Evolutionary conservation across 2,888 invertebrate species (phyloP).

Genomic region (Xestoiulus laeticollis): DNA sequence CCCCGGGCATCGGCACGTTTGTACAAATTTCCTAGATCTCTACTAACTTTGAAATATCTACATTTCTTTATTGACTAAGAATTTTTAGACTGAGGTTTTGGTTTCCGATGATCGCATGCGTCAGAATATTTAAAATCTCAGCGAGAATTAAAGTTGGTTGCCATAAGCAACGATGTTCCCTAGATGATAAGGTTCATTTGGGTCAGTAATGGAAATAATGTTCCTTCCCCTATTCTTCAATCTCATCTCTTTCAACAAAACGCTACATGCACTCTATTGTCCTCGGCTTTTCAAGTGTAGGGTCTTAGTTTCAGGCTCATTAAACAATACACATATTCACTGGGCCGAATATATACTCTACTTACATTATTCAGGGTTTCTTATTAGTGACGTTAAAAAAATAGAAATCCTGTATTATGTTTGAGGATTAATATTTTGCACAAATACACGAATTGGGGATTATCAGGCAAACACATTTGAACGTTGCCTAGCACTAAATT

Average conservation of each 20-base stretch:
- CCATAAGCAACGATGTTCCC: background rate
- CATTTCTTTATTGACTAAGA: background rate
- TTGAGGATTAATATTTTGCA: too few species aligned
- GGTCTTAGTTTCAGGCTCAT: background rate
- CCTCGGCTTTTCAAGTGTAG: background rate
- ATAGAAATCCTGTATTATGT: too few species aligned
- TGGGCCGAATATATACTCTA: too few species aligned
- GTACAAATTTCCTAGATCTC: background rate
- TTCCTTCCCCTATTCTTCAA: background rate
- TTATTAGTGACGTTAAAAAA: too few species aligned
- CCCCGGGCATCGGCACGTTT: background rate
- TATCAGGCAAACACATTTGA: too few species aligned
- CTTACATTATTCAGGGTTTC: too few species aligned
- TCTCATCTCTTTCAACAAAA: background rate
- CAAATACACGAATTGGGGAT: too few species aligned
- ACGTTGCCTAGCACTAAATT: too few species aligned
- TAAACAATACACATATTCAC: background rate
- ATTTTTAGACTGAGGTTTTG: background rate
- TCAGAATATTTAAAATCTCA: background rate
- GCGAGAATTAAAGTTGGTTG: background rate
- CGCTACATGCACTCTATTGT: background rate
- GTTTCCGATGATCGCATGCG: background rate
- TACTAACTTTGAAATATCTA: background rate
- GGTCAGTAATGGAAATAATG: background rate
- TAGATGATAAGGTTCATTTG: background rate